Evolutionary conservation across 2,797 vertebrate genomes (phyloP).

Genomic region (Natrix natrix): DNA sequence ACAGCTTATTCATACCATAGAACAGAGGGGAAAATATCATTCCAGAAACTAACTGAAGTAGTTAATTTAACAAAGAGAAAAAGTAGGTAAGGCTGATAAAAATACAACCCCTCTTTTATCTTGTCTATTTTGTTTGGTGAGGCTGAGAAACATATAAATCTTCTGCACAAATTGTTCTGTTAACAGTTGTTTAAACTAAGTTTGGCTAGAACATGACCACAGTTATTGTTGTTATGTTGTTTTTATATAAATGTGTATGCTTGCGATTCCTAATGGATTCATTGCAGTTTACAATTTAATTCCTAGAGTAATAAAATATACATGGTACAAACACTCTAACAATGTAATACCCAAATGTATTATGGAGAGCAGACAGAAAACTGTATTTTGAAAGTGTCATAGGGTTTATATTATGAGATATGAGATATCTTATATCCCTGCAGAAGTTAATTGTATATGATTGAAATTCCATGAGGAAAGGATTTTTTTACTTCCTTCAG

Average conservation of each 20-base stretch:
- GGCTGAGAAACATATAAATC: background rate
- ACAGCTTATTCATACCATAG: background rate
- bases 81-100: background rate
- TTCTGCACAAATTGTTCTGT: background rate
- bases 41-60: background rate
- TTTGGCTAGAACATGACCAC: background rate
- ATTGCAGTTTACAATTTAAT: background rate
- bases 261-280: background rate
- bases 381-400: background rate
- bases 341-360: background rate
- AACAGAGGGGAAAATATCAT: background rate
- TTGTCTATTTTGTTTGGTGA: background rate
- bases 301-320: background rate
- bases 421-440: background rate
- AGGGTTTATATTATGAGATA: background rate
- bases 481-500: background rate
- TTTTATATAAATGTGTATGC: background rate
- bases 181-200: background rate
- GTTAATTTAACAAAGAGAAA: background rate
- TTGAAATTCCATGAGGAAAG: background rate
- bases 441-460: background rate
- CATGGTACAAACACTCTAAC: background rate
- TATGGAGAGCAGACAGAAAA: background rate
- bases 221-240: background rate
- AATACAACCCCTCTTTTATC: background rate